phyloP scores from a whole-genome alignment of 2,113 vertebrate genomes.

The Festucalex cinctus region DNA sequence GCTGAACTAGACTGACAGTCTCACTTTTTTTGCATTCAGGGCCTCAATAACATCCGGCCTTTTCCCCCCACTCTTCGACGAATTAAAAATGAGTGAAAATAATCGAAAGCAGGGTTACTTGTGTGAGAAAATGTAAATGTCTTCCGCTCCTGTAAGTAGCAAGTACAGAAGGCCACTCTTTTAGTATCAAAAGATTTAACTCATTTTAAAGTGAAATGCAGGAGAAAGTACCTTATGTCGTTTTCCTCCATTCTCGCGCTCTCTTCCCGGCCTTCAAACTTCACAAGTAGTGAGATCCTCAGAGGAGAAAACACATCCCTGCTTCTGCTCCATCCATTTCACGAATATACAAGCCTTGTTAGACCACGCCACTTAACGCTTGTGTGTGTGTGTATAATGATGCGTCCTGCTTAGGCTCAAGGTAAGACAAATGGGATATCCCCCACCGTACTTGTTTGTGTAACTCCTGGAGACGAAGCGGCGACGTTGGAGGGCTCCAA shows the following conservation, averaged over 20 bases:
- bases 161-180: slow-evolving; percentile 24
- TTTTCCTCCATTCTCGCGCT: slow-evolving; percentile 1
- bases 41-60: slow-evolving; percentile 36
- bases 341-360: slow-evolving; percentile 55
- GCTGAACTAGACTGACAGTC: slow-evolving; percentile 32
- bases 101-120: slow-evolving; percentile 21
- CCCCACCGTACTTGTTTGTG: slow-evolving; percentile 60
- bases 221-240: slow-evolving; percentile 11
- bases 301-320: slow-evolving; percentile 35
- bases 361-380: slow-evolving; percentile 48
- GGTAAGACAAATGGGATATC: slow-evolving; percentile 69
- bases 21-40: slow-evolving; percentile 24
- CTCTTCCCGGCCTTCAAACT: slow-evolving; percentile 19
- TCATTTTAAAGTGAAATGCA: slow-evolving; percentile 42
- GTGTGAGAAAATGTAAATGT: slow-evolving; percentile 54
- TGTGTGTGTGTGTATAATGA: slow-evolving; percentile 41
- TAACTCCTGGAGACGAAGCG: slow-evolving; percentile 48
- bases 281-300: slow-evolving; percentile 21
- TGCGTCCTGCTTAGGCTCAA: slow-evolving; percentile 57
- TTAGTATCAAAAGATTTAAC: slow-evolving; percentile 30
- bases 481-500: slow-evolving; percentile 64
- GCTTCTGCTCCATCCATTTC: slow-evolving; percentile 53
- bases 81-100: slow-evolving; percentile 37
- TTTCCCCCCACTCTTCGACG: background rate
- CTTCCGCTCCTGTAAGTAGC: slow-evolving; percentile 22